Base-by-base conservation (phyloP, 2,888 invertebrate genomes). In the Leptinotarsa peninsularis region DNA sequence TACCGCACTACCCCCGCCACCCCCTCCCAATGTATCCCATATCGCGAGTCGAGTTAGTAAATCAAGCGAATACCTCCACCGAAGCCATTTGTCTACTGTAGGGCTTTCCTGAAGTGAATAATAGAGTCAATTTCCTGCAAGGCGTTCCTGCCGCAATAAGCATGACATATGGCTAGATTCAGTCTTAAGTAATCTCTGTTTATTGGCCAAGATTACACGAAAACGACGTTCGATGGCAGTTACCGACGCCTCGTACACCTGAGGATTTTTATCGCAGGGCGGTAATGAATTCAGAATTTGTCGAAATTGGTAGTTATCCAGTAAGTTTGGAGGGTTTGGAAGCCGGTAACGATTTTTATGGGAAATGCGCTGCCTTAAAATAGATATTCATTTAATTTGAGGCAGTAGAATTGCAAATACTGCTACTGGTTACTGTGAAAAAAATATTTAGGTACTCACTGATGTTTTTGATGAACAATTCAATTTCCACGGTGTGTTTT, bases 111-210 rank as follows among this genome's bases (percentile, higher is more conserved):
- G 75, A 76, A 77, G 81, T 82, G 82, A 84, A 83, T 83, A 83
- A 84, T 83, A 82, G 82, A 79, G 79, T 80, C 82, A 83, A 84
- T 84, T 83, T 83, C 83, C 83, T 79, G 82, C 80, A 82, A 82
- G 81, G 82, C 81, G 83, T 79, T 79, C 74, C 78, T 75, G 74
- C 77, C 80, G 82, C 79, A 79, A 80, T 82, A 81, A 81, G 80
- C 79, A 80, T 82, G 79, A 80, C 79, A 72, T 76, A 82, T 78
- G 69, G 77, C 79, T 66, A 77, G 76, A 78, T 77, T 80, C 77
- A 63, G 68, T 78, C 69, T 76, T 77, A 72, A 79, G 76, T 80
- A 78, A 80, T 77, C 77, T 76, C 66, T 67, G 73, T 78, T 78
- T 80, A 80, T 80, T 78, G 75, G 74, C n/a, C 18, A 72, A 63